These are phyloP conservation scores for Idaea aversata DNA, from an alignment of 2,888 invertebrate species.

Conservation along the genomic window DNA sequence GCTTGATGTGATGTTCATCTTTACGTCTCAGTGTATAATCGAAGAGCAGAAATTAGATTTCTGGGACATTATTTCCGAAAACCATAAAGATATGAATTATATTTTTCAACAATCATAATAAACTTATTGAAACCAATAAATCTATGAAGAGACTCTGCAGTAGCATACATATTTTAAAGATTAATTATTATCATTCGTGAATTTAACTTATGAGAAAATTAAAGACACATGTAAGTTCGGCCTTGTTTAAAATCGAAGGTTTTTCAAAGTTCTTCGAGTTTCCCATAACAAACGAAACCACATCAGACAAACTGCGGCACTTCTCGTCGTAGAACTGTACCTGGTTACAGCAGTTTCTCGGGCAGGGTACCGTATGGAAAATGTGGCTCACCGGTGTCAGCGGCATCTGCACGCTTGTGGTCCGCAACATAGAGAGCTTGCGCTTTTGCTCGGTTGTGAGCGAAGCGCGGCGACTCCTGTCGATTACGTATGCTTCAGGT, in stretches of 20 bases:
- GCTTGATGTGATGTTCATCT: slow-evolving; percentile 6
- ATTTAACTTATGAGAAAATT: too few species aligned
- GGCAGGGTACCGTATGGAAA: slow-evolving; percentile 79
- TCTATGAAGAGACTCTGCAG: slow-evolving; percentile 6
- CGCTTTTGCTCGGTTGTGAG: slow-evolving; percentile 70
- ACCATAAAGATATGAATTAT: neutral
- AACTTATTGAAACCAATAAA: neutral
- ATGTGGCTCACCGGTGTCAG: slow-evolving; percentile 79
- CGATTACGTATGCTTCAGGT: slow-evolving; percentile 60
- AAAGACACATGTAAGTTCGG: neutral
- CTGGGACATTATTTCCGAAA: neutral
- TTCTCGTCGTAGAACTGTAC: slow-evolving; percentile 45
- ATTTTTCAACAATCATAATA: slow-evolving; percentile 5
- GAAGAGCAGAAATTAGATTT: neutral
- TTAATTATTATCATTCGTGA: neutral
- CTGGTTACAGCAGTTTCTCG: slow-evolving; percentile 77
- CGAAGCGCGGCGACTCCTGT: slow-evolving; percentile 74
- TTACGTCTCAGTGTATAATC: neutral
- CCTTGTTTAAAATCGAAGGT: neutral
- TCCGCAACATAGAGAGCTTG: slow-evolving; percentile 64
- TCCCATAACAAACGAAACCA: neutral
- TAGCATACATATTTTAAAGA: neutral
- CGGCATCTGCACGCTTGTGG: slow-evolving; percentile 63
- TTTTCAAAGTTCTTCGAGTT: neutral
- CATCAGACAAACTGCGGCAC: slow-evolving; percentile 16